Percentiles rank a stretch among this genome's conserved stretches.
Evolutionary conservation across 2,797 vertebrate genomes (phyloP).

Genomic region (Brotogeris chrysoptera): DNA sequence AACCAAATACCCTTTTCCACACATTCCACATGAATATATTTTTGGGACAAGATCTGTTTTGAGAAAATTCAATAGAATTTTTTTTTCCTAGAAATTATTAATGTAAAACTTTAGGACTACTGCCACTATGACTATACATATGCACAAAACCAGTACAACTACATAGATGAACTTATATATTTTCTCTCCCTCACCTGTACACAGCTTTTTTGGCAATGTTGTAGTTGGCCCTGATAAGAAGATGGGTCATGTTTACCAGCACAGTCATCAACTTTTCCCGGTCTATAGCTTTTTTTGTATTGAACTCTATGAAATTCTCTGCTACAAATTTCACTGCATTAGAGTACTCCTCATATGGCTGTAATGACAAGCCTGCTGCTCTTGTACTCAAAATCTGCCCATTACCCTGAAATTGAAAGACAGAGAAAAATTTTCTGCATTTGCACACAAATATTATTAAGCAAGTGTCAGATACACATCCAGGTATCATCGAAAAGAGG

Average conservation of each 20-base stretch:
- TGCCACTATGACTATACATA: background rate
- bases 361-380: constrained; percentile 73
- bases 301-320: constrained; percentile 78
- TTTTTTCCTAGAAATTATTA: background rate
- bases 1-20: background rate
- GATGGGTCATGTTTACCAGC: constrained; percentile 80
- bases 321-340: constrained; percentile 78
- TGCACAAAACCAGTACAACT: background rate
- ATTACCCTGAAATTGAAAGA: constrained; percentile 80
- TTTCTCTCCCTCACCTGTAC: constrained; percentile 76
- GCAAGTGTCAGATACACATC: background rate
- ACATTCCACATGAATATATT: background rate
- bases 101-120: background rate
- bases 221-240: constrained; percentile 84
- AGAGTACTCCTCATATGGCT: constrained; percentile 75
- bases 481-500: background rate
- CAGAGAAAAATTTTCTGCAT: background rate
- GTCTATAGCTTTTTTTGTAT: constrained; percentile 72
- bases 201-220: constrained; percentile 77
- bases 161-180: background rate
- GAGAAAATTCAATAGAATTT: background rate
- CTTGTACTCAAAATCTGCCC: constrained; percentile 76
- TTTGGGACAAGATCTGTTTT: background rate
- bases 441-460: background rate
- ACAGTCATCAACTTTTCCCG: constrained; percentile 87